Evolutionary conservation across 2,888 invertebrate genomes (phyloP), one percentile per base, ranked within the genome.

Genomic region (Meteorus cinctellus): DNA sequence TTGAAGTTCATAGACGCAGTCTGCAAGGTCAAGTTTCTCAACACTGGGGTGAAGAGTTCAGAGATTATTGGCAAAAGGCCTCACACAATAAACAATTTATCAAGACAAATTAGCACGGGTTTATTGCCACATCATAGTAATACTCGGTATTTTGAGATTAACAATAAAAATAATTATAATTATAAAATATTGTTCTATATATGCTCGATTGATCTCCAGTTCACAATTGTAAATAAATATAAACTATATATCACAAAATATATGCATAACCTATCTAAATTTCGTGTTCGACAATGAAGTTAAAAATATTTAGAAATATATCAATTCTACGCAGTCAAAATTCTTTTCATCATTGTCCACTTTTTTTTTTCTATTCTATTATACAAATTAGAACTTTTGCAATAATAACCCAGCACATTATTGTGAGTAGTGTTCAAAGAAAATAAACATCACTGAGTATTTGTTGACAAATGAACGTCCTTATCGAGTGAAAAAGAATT

Each of bases 21-120:
- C 55, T 55, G 19, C 55, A 55, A 55, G 55, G 55, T 55, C 55
- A 55, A 55, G 55, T 55, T 55, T 55, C 55, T n/a, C 55, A 55
- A 55, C 8, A 55, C 24, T 19, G 4, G 55, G 55, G 55, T 55
- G 55, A 55, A 55, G 5, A 55, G 55, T 19, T 55, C 55, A 55
- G 19, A 55, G 55, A 55, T 55, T 55, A 55, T 55, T 55, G 55
- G 19, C 10, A 55, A 24, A 55, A 55, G 55, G 55, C 19, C 10
- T 24, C 19, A 8, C 10, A 2, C 10, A 19, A 55, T 55, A 19
- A 19, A 55, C n/a, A 55, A 55, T 55, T 8, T 24, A 55, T 8
- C n/a, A 19, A 55, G n/a, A 55, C 19, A 55, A 55, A 55, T 55
- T 55, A 4, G 19, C 19, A 55, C n/a, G 55, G 10, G 19, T 55